Base-by-base conservation (phyloP, 2,113 vertebrate genomes). In the Delphinapterus leucas region DNA sequence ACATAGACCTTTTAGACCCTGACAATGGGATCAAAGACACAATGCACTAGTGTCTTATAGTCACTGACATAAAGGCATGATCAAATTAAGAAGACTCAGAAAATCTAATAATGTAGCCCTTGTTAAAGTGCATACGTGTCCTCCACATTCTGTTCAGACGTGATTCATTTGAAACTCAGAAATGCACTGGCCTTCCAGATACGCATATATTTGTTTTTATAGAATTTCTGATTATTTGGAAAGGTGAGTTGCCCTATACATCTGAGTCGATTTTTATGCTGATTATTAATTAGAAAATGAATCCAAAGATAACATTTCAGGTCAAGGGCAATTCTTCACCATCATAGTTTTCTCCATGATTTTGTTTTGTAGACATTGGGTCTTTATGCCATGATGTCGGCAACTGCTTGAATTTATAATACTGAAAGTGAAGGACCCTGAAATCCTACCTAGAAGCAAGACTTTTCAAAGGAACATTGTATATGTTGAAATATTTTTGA, bases 1-100 rank as follows among this genome's bases (percentile, higher is more conserved):
- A 67, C 80, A 11, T 8, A 83, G 74, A 74, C 89, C 92, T 86
- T 38, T 87, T n/a, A 73, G 61, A 60, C 31, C 1, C 28, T 60
- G 58, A 76, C 74, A 18, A 44, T 18, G 14, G 41, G 61, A 93
- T 92, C 60, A 85, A 83, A 88, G 74, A 80, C 76, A 92, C 92
- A 92, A 53, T 73, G 8, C 33, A 23, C 80, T 23, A 82, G 95
- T 90, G 86, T 90, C 86, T 44, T 74, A 60, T 0, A n/a, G 90
- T 21, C 61, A 25, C 12, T 38, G 70, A 88, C 38, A 28, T 38
- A 36, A 88, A 94, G 65, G 11, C 53, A 58, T 8, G 36, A 36
- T 60, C 38, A 47, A 47, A 65, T 28, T 33, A 60, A 82, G 93
- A 81, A 70, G 55, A 58, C 20, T 31, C 23, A 3, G 38, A 70